Conservation (phyloP, 2,113 vertebrate genomes). For the Dermatemys mawii region DNA sequence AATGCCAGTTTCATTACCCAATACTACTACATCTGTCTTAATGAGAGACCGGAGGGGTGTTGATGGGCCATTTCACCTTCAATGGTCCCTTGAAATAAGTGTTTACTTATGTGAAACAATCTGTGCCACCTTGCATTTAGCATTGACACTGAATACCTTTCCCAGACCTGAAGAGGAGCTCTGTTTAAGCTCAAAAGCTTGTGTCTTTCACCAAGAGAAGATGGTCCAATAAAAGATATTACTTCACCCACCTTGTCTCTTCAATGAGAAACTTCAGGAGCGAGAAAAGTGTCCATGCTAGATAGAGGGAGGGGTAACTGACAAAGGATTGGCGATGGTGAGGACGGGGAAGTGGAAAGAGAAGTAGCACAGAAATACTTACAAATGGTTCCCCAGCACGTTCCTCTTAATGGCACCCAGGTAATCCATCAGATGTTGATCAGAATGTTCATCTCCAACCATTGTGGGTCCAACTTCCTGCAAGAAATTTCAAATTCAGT, state of each 20-base stretch:
- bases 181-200: neutral
- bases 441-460: slow-evolving; percentile 92
- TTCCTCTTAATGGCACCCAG: slow-evolving; percentile 91
- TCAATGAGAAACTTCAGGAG: neutral
- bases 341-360: neutral
- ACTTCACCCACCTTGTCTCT: neutral
- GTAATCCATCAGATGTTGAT: slow-evolving; percentile 88
- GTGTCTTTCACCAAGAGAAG: neutral
- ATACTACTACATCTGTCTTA: neutral
- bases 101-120: neutral
- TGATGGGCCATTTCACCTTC: neutral
- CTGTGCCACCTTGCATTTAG: neutral
- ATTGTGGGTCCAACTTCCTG: slow-evolving; percentile 95
- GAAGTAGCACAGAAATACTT: slow-evolving; percentile 66
- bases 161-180: neutral
- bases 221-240: neutral
- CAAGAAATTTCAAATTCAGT: slow-evolving; percentile 1
- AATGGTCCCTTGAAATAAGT: neutral
- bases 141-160: neutral
- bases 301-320: neutral
- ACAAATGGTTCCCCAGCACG: slow-evolving; percentile 96
- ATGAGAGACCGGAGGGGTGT: neutral
- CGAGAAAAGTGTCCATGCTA: neutral
- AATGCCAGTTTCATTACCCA: neutral
- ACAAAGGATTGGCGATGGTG: rapidly evolving